These are phyloP conservation scores for Polydrusus cervinus DNA, from an alignment of 2,888 invertebrate species.

Conservation along the genomic window DNA sequence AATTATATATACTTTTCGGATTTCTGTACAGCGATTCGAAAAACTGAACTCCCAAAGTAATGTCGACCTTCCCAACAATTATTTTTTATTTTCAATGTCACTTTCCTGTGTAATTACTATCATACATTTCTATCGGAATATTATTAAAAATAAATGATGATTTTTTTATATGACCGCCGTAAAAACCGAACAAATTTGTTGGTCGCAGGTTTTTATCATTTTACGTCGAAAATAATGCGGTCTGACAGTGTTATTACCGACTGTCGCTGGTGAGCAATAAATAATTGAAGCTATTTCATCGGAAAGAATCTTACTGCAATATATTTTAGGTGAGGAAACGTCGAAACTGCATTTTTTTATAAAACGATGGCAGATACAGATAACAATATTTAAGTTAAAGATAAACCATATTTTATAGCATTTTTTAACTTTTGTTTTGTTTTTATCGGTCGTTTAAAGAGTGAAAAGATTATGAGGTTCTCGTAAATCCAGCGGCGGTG, in stretches of 20 bases:
- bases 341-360: constrained; percentile 50
- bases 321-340: constrained; percentile 50
- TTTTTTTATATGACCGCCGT: constrained; percentile 22
- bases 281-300: constrained; percentile 48
- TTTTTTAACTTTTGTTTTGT: neutral
- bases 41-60: too few species aligned
- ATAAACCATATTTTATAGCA: neutral
- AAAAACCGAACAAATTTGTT: constrained; percentile 37
- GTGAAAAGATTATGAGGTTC: too few species aligned
- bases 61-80: too few species aligned
- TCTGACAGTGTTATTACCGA: constrained; percentile 53
- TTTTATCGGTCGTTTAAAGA: neutral
- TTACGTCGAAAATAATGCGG: constrained; percentile 62
- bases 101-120: too few species aligned
- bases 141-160: constrained; percentile 19
- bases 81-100: too few species aligned
- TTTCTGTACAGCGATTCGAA: too few species aligned
- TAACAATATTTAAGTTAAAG: constrained; percentile 19
- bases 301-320: constrained; percentile 50
- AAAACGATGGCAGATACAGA: constrained; percentile 42
- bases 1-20: too few species aligned
- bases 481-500: too few species aligned
- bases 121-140: too few species aligned
- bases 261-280: constrained; percentile 50
- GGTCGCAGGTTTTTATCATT: constrained; percentile 61